Evolutionary conservation across 2,888 invertebrate genomes (phyloP).

Genomic region (Sepiola atlantica): DNA sequence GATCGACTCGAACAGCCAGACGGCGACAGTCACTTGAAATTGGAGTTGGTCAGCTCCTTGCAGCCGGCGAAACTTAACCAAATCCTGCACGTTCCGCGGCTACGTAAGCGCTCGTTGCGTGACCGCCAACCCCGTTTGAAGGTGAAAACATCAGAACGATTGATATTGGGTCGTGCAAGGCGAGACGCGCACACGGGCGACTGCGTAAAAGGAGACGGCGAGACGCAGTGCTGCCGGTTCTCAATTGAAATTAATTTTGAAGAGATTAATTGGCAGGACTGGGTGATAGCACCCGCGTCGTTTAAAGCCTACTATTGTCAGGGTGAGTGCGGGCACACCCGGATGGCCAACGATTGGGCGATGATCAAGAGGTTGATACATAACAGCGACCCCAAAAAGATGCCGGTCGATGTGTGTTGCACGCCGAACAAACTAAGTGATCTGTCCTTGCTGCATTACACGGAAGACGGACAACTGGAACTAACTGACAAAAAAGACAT

Average conservation of each 20-base stretch:
- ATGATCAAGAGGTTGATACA: neutral
- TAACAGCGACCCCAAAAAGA: neutral
- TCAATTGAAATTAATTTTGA: conserved; percentile 34
- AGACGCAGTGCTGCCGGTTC: conserved; percentile 40
- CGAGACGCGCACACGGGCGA: conserved; percentile 36
- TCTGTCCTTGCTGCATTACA: conserved; percentile 24
- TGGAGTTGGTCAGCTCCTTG: neutral
- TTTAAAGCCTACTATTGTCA: conserved; percentile 39
- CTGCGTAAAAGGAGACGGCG: conserved; percentile 39
- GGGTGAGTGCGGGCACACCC: conserved; percentile 33
- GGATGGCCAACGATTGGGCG: conserved; percentile 37
- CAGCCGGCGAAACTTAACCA: neutral
- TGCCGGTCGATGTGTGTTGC: conserved; percentile 39
- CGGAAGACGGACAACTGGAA: conserved; percentile 14
- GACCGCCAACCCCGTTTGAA: neutral
- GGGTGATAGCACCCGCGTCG: conserved; percentile 33
- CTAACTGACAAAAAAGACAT: conserved; percentile 16
- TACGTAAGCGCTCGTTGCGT: neutral
- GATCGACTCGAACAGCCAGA: neutral
- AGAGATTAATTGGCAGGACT: conserved; percentile 32
- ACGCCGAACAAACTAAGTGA: conserved; percentile 32
- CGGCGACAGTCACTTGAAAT: neutral
- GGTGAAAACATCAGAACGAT: conserved; percentile 32
- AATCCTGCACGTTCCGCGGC: conserved; percentile 25
- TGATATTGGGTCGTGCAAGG: conserved; percentile 1